Conservation (phyloP, 2,888 invertebrate species). For the Nymphalis polychloros region DNA sequence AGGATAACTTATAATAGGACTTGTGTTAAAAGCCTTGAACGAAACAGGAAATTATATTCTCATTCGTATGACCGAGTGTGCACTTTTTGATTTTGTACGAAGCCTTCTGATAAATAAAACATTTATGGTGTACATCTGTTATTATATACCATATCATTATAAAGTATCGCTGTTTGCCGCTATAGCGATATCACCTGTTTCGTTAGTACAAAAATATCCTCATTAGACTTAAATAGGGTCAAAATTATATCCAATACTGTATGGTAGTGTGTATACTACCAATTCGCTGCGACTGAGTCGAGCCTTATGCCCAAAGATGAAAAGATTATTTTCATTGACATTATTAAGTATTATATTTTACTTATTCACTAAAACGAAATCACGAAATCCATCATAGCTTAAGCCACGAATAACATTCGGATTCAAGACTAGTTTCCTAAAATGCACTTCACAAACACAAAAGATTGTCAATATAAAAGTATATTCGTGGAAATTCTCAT, state of each 20-base stretch:
- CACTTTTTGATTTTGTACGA: neutral
- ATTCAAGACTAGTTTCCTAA: conserved; percentile 13
- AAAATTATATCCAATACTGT: too few species aligned
- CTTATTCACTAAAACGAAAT: neutral
- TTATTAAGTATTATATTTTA: neutral
- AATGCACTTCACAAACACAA: conserved; percentile 16
- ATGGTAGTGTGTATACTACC: too few species aligned
- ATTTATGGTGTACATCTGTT: neutral
- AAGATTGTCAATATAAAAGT: conserved; percentile 25
- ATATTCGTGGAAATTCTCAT: conserved; percentile 19
- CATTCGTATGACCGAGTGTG: neutral
- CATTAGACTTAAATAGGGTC: too few species aligned
- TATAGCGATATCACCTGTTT: too few species aligned
- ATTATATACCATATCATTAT: neutral
- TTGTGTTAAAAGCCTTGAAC: neutral
- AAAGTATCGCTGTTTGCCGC: too few species aligned
- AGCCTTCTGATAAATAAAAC: neutral
- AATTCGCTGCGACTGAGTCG: too few species aligned
- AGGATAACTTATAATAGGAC: conserved; percentile 1
- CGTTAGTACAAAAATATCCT: too few species aligned
- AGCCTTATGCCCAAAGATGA: too few species aligned
- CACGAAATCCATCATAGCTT: neutral
- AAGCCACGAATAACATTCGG: conserved; percentile 7
- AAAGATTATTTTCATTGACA: too few species aligned
- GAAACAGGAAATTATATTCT: conserved; percentile 1